A percentile compares a stretch with the other conserved stretches of the same genome.
phyloP scores from a whole-genome alignment of 2,888 invertebrate species.

The Orthosia gothica region DNA sequence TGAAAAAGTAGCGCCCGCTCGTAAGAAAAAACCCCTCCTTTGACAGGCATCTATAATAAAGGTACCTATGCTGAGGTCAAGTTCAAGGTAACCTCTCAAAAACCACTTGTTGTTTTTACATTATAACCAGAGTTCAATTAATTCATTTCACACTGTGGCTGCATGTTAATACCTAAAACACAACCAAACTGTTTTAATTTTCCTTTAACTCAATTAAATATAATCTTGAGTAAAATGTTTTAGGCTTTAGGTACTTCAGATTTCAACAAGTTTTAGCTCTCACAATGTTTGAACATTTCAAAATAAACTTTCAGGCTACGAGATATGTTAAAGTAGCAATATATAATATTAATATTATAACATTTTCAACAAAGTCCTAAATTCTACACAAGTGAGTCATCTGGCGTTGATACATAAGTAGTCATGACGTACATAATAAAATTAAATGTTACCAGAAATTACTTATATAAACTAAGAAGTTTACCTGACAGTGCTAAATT shows the following conservation, averaged over 20 bases:
- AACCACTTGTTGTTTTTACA: slow-evolving; percentile 23
- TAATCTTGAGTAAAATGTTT: slow-evolving; percentile 1
- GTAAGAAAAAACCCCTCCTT: slow-evolving; percentile 7
- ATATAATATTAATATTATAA: slow-evolving; percentile 5
- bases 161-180: slow-evolving; percentile 11
- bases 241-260: neutral
- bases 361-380: slow-evolving; percentile 18
- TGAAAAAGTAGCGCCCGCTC: neutral
- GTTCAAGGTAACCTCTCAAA: slow-evolving; percentile 28
- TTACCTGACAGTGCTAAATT: slow-evolving; percentile 14
- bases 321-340: slow-evolving; percentile 3
- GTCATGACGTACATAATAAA: slow-evolving; percentile 10
- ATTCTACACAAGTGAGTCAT: slow-evolving; percentile 22
- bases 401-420: slow-evolving; percentile 8
- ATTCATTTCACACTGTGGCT: slow-evolving; percentile 1
- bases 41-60: neutral
- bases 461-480: neutral
- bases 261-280: slow-evolving; percentile 23
- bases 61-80: slow-evolving; percentile 16
- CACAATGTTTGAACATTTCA: slow-evolving; percentile 1
- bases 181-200: neutral
- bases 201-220: neutral
- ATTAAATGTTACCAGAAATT: slow-evolving; percentile 28
- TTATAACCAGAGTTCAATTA: slow-evolving; percentile 5
- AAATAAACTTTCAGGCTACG: slow-evolving; percentile 1